Evolutionary conservation across 1,140 invertebrate species (phyloP).

Genomic region (Bilobella aurantiaca): DNA sequence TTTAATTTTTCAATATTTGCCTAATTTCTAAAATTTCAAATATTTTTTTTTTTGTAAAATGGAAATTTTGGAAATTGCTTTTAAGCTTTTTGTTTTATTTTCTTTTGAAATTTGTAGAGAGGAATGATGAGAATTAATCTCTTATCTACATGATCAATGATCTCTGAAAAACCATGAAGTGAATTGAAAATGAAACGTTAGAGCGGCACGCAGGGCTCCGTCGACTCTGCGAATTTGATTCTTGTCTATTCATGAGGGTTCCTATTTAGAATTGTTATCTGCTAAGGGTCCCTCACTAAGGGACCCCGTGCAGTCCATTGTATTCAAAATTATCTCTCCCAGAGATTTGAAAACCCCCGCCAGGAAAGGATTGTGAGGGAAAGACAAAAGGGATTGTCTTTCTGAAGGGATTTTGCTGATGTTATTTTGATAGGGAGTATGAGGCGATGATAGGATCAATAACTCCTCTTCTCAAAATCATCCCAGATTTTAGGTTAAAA

Average conservation of each 20-base stretch:
- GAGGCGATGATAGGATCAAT: conserved; percentile 3
- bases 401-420: conserved; percentile 1
- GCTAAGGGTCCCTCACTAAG: too few species aligned
- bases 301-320: too few species aligned
- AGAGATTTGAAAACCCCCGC: background rate
- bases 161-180: background rate
- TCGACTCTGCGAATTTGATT: background rate
- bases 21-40: too few species aligned
- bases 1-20: too few species aligned
- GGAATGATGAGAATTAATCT: too few species aligned
- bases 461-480: background rate
- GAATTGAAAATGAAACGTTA: background rate
- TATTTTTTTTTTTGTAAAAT: too few species aligned
- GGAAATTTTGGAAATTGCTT: too few species aligned
- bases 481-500: background rate
- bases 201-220: background rate
- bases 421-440: background rate
- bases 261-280: background rate
- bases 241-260: background rate
- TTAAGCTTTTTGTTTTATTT: too few species aligned
- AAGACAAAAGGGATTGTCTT: too few species aligned
- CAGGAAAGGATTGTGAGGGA: background rate
- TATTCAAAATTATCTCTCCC: too few species aligned
- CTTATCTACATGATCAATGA: background rate
- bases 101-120: too few species aligned